Evolutionary conservation across 2,113 vertebrate species (phyloP), one percentile per base, ranked within the genome.

Genomic region (Empidonax traillii): DNA sequence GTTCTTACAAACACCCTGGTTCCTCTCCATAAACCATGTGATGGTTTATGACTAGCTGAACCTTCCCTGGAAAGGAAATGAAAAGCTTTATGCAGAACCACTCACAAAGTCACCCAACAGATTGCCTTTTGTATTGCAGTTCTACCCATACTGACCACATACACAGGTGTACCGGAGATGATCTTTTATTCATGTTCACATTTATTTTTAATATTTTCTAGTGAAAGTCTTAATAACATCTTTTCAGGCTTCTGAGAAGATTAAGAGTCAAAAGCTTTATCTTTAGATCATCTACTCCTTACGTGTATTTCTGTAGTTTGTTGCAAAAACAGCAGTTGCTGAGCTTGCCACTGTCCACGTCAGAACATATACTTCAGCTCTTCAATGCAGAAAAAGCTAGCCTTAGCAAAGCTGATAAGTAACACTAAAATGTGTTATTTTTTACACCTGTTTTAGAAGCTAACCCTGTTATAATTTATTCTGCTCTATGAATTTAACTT

Each of bases 361-460:
- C 80, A 94, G 88, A 96, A 72, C 80, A 75, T 96, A 92, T 89
- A 96, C 94, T 95, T 95, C 90, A 93, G 82, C 69, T 96, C 86
- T 95, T 90, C 88, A 90, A 24, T 94, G 86, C 86, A 84, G 88
- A 93, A 96, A 90, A 96, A 96, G 73, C 65, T 85, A 96, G 83
- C 86, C 86, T 66, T 87, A 96, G 94, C 90, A 94, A 93, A 95
- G 93, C 96, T 97, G 94, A 96, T 96, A 96, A 96, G 89, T 92
- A 95, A 97, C 93, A 96, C 96, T 97, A 96, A 95, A 97, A 97
- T 96, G 96, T 96, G 96, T 97, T 95, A 96, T 94, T 96, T 97
- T 97, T 97, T 96, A 97, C 94, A 96, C 96, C 96, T 96, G 94
- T 94, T 96, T 95, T 95, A 94, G 92, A 96, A 96, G 93, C 92